Conservation (phyloP, 2,113 vertebrate species). For the Tachysurus vachellii region DNA sequence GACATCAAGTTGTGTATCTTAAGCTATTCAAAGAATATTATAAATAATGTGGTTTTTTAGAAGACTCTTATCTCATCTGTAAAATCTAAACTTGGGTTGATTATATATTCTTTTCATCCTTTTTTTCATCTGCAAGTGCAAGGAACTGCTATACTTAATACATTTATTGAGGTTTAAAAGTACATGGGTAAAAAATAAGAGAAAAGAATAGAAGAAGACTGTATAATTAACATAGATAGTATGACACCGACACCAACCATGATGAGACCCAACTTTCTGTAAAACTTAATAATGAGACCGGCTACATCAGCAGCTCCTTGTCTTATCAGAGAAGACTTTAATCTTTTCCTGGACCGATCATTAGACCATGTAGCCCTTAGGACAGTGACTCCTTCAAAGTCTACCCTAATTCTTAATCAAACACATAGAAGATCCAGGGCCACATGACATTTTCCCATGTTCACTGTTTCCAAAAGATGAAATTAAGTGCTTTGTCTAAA, state of each 20-base stretch:
- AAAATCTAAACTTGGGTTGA: not conserved
- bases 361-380: slow-evolving; percentile 9
- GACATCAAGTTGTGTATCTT: not conserved
- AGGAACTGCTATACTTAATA: not conserved
- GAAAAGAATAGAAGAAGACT: not conserved
- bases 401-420: slow-evolving; percentile 21
- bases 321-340: slow-evolving; percentile 4
- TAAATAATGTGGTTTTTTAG: not conserved
- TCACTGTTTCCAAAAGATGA: not conserved
- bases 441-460: not conserved
- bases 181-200: not conserved
- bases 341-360: slow-evolving; percentile 1
- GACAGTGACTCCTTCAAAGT: not conserved
- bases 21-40: not conserved
- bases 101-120: not conserved
- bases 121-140: not conserved
- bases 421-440: not conserved
- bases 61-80: not conserved
- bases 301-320: not conserved
- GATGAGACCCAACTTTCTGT: not conserved
- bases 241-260: not conserved
- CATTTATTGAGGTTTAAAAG: not conserved
- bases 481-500: not conserved
- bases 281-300: slow-evolving; percentile 12
- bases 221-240: not conserved